phyloP scores from a whole-genome alignment of 2,113 vertebrate genomes.

The Tachuris rubrigastra region DNA sequence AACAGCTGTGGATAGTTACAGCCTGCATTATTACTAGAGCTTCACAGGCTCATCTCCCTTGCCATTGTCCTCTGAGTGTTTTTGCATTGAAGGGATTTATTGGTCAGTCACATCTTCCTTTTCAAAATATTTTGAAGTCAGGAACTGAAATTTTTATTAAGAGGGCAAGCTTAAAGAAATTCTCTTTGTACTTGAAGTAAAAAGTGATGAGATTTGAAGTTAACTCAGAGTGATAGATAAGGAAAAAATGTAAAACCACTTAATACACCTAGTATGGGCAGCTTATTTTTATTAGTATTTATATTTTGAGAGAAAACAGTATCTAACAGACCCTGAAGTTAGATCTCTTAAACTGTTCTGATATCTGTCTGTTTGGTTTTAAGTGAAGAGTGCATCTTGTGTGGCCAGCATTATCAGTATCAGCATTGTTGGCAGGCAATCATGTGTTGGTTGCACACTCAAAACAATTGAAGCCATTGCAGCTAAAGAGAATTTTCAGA shows the following conservation, averaged over 20 bases:
- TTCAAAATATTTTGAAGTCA: background rate
- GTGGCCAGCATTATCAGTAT: background rate
- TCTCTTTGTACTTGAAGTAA: background rate
- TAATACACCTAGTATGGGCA: background rate
- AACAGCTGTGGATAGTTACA: background rate
- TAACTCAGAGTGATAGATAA: background rate
- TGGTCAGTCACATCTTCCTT: background rate
- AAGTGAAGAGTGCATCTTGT: background rate
- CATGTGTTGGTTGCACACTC: background rate
- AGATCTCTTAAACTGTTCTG: background rate
- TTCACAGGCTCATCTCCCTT: fast-evolving
- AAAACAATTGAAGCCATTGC: background rate
- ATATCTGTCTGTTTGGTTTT: background rate
- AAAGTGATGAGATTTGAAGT: background rate
- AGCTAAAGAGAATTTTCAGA: background rate
- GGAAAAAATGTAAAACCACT: background rate
- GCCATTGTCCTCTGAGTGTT: background rate
- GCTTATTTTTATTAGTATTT: background rate
- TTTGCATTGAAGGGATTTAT: background rate
- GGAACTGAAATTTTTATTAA: background rate
- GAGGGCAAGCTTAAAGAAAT: background rate
- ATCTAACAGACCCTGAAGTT: background rate
- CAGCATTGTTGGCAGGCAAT: background rate
- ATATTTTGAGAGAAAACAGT: background rate
- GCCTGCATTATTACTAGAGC: background rate